These are phyloP conservation scores for Dinomys branickii DNA, from an alignment of 2,113 vertebrate species.

Conservation along the genomic window DNA sequence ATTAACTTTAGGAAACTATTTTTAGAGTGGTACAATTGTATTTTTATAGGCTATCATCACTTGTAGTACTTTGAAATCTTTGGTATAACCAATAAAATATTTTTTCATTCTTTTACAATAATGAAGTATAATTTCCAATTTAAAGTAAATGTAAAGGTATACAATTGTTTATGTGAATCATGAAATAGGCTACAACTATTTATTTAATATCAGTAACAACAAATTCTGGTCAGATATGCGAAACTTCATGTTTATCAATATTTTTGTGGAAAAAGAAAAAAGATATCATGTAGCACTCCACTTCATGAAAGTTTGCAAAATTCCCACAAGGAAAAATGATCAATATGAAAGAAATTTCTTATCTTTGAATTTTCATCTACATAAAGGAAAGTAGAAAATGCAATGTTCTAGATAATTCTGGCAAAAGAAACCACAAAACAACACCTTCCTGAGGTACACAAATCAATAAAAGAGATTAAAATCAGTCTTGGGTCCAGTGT, in stretches of 20 bases:
- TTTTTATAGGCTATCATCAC: slow-evolving; percentile 47
- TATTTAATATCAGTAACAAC: slow-evolving; percentile 9
- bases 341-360: background rate
- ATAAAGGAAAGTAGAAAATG: slow-evolving; percentile 44
- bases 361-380: slow-evolving; percentile 17
- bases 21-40: slow-evolving; percentile 16
- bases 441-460: background rate
- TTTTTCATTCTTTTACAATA: slow-evolving; percentile 45
- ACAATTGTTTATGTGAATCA: slow-evolving; percentile 43
- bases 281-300: background rate
- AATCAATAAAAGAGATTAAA: slow-evolving; percentile 7
- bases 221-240: slow-evolving; percentile 1
- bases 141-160: slow-evolving; percentile 40
- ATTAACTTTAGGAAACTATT: slow-evolving; percentile 54
- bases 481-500: background rate
- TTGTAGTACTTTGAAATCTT: slow-evolving; percentile 34
- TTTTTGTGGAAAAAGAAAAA: slow-evolving; percentile 32
- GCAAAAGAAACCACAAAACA: background rate
- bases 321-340: slow-evolving; percentile 4
- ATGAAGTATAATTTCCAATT: slow-evolving; percentile 52
- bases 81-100: slow-evolving; percentile 57
- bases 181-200: background rate
- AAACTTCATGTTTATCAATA: background rate
- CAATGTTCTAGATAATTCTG: background rate
- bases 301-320: slow-evolving; percentile 53